Conservation (phyloP, 2,797 vertebrate genomes). For the Hapalemur alaotrensis region DNA sequence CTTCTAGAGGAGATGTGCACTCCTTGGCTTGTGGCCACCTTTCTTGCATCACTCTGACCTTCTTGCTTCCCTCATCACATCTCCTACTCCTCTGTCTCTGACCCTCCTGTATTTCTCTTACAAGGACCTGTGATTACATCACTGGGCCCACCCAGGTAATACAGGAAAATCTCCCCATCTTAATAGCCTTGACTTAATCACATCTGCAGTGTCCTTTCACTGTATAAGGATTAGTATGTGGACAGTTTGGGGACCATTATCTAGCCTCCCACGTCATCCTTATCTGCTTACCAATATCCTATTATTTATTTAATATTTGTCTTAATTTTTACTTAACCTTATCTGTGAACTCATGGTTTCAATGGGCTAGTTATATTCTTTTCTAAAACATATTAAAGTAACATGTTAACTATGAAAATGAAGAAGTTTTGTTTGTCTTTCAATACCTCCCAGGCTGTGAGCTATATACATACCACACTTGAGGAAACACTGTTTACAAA, state of each 20-base stretch:
- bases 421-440: not conserved
- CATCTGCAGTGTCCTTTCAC: not conserved
- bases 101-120: not conserved
- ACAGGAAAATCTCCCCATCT: not conserved
- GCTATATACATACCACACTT: not conserved
- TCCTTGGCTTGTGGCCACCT: not conserved
- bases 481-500: not conserved
- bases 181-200: not conserved
- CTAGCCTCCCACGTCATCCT: not conserved
- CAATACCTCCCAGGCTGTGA: not conserved
- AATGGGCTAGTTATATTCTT: not conserved
- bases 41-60: not conserved
- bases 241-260: not conserved
- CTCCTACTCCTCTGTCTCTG: not conserved
- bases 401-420: not conserved
- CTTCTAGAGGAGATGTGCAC: not conserved
- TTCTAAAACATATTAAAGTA: not conserved
- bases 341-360: not conserved
- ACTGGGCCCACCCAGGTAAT: not conserved
- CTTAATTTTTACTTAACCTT: not conserved
- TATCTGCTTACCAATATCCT: not conserved
- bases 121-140: not conserved
- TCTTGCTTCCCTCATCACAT: not conserved
- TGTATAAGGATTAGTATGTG: not conserved
- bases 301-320: not conserved